Base-by-base conservation (phyloP, 1,140 invertebrate species). In the Bombus soroeensis region DNA sequence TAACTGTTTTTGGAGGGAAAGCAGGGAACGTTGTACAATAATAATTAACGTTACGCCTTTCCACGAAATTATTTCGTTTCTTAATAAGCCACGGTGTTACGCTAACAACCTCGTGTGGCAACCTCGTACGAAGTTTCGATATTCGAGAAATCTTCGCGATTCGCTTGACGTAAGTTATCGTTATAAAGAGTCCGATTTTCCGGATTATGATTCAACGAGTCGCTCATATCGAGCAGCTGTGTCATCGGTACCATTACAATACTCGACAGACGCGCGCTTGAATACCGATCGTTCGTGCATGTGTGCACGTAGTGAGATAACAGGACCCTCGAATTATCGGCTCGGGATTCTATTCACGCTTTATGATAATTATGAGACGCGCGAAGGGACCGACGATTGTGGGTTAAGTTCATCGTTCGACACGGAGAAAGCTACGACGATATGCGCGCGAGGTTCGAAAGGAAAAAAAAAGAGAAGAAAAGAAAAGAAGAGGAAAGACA, bases 321-420 rank as follows among this genome's bases (percentile, higher is more conserved):
- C 89, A 90, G 89, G 86, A 87, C 68, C 68, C 22, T 74, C 34
- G 83, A 76, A 83, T 86, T n/a, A 57, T 53, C 47, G 76, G 53
- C 34, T 88, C 83, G n/a, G 77, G 25, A 90, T 90, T 86, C 86
- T 34, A 71, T 79, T 74, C 77, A 85, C 83, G 77, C 37, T 70
- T 71, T 78, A 74, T 74, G 86, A 57, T 90, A 77, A 90, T 90
- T 22, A 34, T 15, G 37, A 15, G 41, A 71, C 39, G 41, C 25
- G 53, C 57, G 43, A 89, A 81, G 81, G 85, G 72, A 53, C n/a
- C n/a, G 32, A 18, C n/a, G 47, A 3, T 18, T 22, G 2, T 32
- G 72, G 72, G 72, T 47, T 32, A 47, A 37, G 53, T 39, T 37
- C 10, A 6, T 39, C 13, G 34, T 2, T 32, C 37, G 53, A 22